Evolutionary conservation across 2,797 vertebrate species (phyloP), one percentile per base, ranked within the genome.

Genomic region (Coccyzus lansbergi): DNA sequence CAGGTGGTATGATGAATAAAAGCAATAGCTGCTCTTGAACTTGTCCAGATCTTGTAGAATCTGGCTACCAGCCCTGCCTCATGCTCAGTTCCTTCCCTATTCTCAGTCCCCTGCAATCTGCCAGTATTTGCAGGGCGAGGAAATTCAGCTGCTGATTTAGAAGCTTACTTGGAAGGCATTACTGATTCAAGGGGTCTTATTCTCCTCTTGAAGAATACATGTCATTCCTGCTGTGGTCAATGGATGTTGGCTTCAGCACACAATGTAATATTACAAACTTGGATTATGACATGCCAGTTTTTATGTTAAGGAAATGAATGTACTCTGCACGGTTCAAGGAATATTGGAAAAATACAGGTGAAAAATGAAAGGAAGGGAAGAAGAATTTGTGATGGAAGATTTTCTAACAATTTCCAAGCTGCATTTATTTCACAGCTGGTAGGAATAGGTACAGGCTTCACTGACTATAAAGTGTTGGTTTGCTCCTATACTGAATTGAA

Each of bases 401-500:
- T 86, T 94, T 77, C 52, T 0, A 11, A 46, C 44, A 82, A 34
- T 44, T 93, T 93, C 38, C 42, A 70, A 70, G 59, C 80, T 90
- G 80, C 53, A 42, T 88, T 92, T 93, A 51, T 85, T 84, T 93
- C 87, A 86, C 83, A 91, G 85, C 34, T 81, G 53, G 68, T 83
- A 85, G 60, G 71, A 96, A 85, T 38, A 87, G 31, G 72, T 83
- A 22, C 40, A 58, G 36, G 55, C 55, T 72, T 91, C 87, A 56
- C 56, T 91, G 91, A 90, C 93, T 86, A 31, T 62, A 36, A 79
- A 68, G 56, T 68, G 6, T 42, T 40, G 52, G 63, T 63, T 53
- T 53, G 10, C 17, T 67, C 48, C 62, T 79, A 5, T 77, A 22
- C 25, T 53, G 65, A 75, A 91, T 20, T 67, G 77, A 88, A 88